Evolutionary conservation across 2,888 invertebrate species (phyloP).

Genomic region (Harpalus rubripes): DNA sequence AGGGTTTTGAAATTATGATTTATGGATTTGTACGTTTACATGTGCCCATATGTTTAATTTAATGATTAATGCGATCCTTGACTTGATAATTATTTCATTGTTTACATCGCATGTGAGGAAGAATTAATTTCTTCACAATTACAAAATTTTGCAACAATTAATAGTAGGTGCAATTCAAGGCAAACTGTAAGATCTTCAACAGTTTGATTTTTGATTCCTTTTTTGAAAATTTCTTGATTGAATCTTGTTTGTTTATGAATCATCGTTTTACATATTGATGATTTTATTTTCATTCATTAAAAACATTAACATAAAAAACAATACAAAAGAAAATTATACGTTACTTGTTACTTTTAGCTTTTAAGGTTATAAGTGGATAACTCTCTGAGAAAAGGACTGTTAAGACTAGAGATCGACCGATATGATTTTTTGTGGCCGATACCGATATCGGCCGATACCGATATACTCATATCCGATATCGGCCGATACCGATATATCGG

Average conservation of each 20-base stretch:
- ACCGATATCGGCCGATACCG: no score
- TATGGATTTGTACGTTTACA: not conserved
- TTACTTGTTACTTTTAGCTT: no score
- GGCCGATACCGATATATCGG: no score
- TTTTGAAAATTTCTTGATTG: not conserved
- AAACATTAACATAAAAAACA: not conserved
- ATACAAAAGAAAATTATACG: no score
- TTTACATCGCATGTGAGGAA: slow-evolving; percentile 42
- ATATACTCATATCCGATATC: no score
- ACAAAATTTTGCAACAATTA: slow-evolving; percentile 29
- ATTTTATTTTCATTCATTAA: slow-evolving; percentile 6
- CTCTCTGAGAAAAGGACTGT: no score
- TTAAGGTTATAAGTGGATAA: no score
- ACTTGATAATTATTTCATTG: slow-evolving; percentile 37
- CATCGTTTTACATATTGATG: not conserved
- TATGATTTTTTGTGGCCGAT: no score
- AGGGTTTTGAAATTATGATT: not conserved
- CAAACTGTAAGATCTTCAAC: slow-evolving; percentile 11
- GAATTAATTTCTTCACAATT: slow-evolving; percentile 27
- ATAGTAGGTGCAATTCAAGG: slow-evolving; percentile 50
- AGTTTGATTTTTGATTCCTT: not conserved
- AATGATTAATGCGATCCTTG: slow-evolving; percentile 17
- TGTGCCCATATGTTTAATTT: not conserved
- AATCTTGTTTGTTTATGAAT: not conserved
- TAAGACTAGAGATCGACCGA: no score